Conservation (phyloP, 2,888 invertebrate genomes). For the Acanthoscelides obtectus region DNA sequence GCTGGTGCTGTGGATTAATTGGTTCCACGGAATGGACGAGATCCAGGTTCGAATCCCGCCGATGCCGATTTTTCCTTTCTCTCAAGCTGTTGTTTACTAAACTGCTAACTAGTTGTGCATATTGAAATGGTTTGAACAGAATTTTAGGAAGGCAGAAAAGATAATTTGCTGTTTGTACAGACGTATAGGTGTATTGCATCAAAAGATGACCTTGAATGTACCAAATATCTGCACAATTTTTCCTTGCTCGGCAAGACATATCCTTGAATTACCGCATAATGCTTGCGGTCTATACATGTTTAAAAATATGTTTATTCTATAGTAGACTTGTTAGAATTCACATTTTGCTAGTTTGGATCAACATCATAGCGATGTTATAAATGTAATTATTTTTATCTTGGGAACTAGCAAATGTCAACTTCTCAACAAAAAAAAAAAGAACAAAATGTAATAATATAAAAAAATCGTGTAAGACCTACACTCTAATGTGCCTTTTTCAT, state of each 20-base stretch:
- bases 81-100: too few species aligned
- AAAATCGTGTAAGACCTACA: background rate
- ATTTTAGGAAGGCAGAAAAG: background rate
- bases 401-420: constrained; percentile 3
- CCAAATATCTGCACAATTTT: background rate
- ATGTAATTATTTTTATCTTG: background rate
- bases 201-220: background rate
- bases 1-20: too few species aligned
- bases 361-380: background rate
- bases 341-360: background rate
- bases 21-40: too few species aligned
- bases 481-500: constrained; percentile 22
- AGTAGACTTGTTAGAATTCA: background rate
- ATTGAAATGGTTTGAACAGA: background rate
- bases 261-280: background rate
- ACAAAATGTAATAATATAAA: constrained; percentile 14
- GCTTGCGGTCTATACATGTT: background rate
- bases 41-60: too few species aligned
- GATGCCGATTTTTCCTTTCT: too few species aligned
- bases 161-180: background rate
- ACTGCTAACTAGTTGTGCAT: background rate
- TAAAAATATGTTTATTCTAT: background rate
- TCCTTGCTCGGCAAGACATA: background rate
- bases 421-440: constrained; percentile 5
- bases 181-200: background rate